Percentiles rank a stretch among this genome's conserved stretches.
Conservation (phyloP, 2,113 vertebrate species). For the Aramus guarauna region DNA sequence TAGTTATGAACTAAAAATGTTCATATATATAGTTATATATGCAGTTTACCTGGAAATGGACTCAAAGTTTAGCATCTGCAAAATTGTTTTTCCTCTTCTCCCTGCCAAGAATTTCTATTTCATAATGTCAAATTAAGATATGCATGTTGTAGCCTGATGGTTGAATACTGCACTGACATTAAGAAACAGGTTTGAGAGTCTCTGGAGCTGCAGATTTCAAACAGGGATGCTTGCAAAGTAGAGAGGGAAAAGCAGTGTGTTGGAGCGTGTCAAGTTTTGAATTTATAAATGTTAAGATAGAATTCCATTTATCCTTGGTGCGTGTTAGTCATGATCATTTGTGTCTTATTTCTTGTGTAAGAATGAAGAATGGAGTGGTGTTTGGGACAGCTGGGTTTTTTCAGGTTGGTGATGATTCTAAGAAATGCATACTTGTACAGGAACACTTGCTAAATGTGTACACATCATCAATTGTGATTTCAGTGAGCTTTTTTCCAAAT, state of each 20-base stretch:
- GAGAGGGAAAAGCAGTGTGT: not conserved
- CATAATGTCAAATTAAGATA: not conserved
- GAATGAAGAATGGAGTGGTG: not conserved
- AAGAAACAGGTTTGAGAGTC: not conserved
- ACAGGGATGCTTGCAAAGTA: not conserved
- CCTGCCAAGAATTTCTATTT: not conserved
- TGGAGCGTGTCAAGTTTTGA: not conserved
- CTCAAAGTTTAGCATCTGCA: not conserved
- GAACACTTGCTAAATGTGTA: not conserved
- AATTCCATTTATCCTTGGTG: not conserved
- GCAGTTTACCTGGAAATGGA: not conserved
- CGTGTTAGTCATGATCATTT: not conserved
- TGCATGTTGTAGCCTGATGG: not conserved
- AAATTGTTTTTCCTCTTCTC: not conserved
- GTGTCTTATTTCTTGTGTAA: not conserved
- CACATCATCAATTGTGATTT: not conserved
- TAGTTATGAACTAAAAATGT: not conserved
- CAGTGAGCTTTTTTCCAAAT: not conserved
- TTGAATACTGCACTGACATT: not conserved
- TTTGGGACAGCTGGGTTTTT: not conserved
- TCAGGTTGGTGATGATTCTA: not conserved
- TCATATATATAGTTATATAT: too few relatives aligned
- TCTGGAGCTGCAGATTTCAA: not conserved
- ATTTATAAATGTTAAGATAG: not conserved
- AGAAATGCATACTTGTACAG: not conserved